Evolutionary conservation across 1,140 invertebrate genomes (phyloP), one percentile per base, ranked within the genome.

Genomic region (Brachionus plicatilis): DNA sequence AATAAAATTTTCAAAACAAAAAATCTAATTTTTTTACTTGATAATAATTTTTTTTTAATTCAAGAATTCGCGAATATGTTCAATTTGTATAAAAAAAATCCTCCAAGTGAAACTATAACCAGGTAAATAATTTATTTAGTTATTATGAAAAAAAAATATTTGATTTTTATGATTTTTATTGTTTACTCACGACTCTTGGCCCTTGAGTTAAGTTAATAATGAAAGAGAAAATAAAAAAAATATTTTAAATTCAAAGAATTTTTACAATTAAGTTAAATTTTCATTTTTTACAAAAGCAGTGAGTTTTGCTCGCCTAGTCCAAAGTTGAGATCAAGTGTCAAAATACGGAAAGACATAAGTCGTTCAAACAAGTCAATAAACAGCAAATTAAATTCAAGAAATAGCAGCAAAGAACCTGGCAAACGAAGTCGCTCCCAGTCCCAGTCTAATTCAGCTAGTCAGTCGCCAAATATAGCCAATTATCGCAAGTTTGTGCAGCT

Each of bases 61-160:
- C 8, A 41, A 82, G 79, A 82, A 82, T 82, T 82, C 37, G 50
- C 79, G 2, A 82, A 60, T 68, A 82, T 82, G 79, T 82, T 82
- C 53, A 68, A 60, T 68, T 82, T 82, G 65, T 82, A 65, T 45
- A 82, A 82, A 45, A 60, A 82, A 47, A 82, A 82, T 45, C 7
- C 24, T 8, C 20, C 33, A 20, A 82, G 17, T 29, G 72, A 76
- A 37, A 76, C 43, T 3, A 27, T 76, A 17, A 45, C 27, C 37
- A 82, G 53, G 79, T 82, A 82, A 82, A 56, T 80, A 53, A 56
- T 33, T 82, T 60, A 43, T 82, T 45, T 37, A 37, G 33, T 37
- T 37, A 6, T 7, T 37, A 37, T 37, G 27, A 29, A 29, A 29
- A 37, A 37, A 37, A 37, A n/a, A n/a, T n/a, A n/a, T n/a, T n/a